A percentile compares a stretch with the other conserved stretches of the same genome.
Conservation (phyloP, 2,888 invertebrate species). For the Atrina japonica region DNA sequence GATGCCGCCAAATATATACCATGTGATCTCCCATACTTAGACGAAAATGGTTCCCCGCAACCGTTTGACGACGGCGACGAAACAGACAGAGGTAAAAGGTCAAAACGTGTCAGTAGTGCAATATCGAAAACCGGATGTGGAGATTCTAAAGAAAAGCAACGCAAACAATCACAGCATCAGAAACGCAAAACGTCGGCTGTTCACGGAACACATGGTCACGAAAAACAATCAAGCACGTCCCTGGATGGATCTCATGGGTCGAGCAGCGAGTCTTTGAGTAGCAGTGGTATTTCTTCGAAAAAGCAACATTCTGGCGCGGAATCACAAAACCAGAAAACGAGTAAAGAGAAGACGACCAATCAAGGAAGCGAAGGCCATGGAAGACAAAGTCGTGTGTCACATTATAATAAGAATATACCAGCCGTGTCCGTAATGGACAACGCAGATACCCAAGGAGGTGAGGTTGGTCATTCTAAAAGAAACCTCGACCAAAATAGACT, state of each 20-base stretch:
- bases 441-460: background rate
- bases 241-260: slow-evolving; percentile 60
- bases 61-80: slow-evolving; percentile 54
- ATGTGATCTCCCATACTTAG: slow-evolving; percentile 40
- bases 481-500: background rate
- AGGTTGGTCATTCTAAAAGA: slow-evolving; percentile 1
- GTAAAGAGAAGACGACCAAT: slow-evolving; percentile 3
- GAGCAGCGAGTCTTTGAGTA: slow-evolving; percentile 62
- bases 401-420: slow-evolving; percentile 44
- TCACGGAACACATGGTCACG: slow-evolving; percentile 37
- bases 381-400: slow-evolving; percentile 49
- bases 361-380: slow-evolving; percentile 36
- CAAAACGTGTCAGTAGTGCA: slow-evolving; percentile 48
- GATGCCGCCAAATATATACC: slow-evolving; percentile 46
- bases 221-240: slow-evolving; percentile 46
- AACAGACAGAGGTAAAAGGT: slow-evolving; percentile 48
- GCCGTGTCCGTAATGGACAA: slow-evolving; percentile 45
- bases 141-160: slow-evolving; percentile 47
- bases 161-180: slow-evolving; percentile 47
- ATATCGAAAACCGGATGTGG: slow-evolving; percentile 28
- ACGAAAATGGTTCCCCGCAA: slow-evolving; percentile 53
- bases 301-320: slow-evolving; percentile 40
- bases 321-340: slow-evolving; percentile 5
- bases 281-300: slow-evolving; percentile 58
- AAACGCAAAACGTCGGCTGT: slow-evolving; percentile 38